phyloP scores from a whole-genome alignment of 2,797 vertebrate genomes.

The Diceros bicornis region DNA sequence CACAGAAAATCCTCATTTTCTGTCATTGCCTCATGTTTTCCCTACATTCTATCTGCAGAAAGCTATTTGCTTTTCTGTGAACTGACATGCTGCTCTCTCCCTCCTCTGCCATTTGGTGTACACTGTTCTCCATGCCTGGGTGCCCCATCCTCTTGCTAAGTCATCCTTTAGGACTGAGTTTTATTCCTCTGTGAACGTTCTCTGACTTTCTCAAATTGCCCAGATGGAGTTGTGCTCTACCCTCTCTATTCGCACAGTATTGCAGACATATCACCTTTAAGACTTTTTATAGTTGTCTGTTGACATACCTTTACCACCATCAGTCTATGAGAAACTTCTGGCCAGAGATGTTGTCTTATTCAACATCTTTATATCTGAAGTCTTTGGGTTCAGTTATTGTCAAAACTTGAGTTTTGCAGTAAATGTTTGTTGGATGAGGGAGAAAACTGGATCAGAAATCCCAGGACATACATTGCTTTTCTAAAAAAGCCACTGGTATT shows the following conservation, averaged over 20 bases:
- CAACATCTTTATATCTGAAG: neutral
- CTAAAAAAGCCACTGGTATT: neutral
- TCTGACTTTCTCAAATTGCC: neutral
- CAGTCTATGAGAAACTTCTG: neutral
- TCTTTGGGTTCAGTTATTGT: neutral
- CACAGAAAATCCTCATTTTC: neutral
- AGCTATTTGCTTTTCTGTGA: neutral
- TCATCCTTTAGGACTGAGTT: neutral
- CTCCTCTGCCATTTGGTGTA: neutral
- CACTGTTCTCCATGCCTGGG: neutral
- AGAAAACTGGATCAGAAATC: neutral
- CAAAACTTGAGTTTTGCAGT: neutral
- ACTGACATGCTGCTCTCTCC: neutral
- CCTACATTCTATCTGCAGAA: neutral
- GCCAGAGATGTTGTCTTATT: neutral
- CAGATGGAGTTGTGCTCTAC: neutral
- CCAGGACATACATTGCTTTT: neutral
- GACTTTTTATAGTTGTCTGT: neutral
- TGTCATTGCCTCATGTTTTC: neutral
- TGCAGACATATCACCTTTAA: neutral
- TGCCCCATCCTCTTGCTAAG: neutral
- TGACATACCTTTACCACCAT: neutral
- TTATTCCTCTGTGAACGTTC: neutral
- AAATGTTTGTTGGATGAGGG: neutral
- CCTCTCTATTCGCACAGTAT: neutral